These are phyloP conservation scores for Spicauda simplicius DNA, from an alignment of 2,888 invertebrate genomes.

Conservation along the genomic window DNA sequence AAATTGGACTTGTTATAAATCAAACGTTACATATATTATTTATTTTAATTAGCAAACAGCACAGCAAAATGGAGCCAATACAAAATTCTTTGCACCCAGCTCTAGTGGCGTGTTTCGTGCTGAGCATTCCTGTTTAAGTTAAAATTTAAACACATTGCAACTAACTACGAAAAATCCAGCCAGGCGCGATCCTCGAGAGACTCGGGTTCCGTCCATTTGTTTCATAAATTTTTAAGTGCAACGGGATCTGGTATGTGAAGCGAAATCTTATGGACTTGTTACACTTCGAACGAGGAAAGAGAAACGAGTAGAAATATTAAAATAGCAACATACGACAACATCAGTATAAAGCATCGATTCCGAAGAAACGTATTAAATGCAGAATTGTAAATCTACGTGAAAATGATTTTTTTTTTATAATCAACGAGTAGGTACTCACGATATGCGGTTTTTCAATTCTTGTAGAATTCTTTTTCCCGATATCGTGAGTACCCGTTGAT, in stretches of 20 bases:
- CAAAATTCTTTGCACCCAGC: slow-evolving; percentile 56
- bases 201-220: slow-evolving; percentile 45
- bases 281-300: slow-evolving; percentile 5
- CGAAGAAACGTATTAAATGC: no score
- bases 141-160: slow-evolving; percentile 59
- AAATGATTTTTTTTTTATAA: no score
- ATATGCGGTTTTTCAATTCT: no score
- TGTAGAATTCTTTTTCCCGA: no score
- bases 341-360: background rate
- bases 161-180: slow-evolving; percentile 50
- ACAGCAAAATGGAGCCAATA: slow-evolving; percentile 47
- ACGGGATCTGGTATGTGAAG: slow-evolving; percentile 29
- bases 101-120: slow-evolving; percentile 51
- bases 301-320: background rate
- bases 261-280: slow-evolving; percentile 13
- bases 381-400: no score
- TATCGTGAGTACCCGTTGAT: no score
- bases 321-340: background rate
- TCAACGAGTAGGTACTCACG: no score
- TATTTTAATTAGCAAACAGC: slow-evolving; percentile 41
- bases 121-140: slow-evolving; percentile 56
- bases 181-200: slow-evolving; percentile 48
- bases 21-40: slow-evolving; percentile 30
- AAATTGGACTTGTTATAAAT: slow-evolving; percentile 24
- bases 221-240: slow-evolving; percentile 44